phyloP scores from a whole-genome alignment of 2,113 vertebrate species.

The Sceloporus tristichus region DNA sequence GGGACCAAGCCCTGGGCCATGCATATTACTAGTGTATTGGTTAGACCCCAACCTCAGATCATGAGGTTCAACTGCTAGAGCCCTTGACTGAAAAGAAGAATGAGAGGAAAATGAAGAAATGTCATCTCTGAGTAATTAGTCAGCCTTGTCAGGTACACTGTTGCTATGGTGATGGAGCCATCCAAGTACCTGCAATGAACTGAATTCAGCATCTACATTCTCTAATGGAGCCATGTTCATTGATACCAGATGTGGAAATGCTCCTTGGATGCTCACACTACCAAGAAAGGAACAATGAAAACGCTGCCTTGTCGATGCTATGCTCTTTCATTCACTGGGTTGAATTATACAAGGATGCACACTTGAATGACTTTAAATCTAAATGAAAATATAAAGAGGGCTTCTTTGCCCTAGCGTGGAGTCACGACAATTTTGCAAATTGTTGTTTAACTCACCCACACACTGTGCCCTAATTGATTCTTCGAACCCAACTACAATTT shows the following conservation, averaged over 20 bases:
- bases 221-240: not conserved
- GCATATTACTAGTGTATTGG: not conserved
- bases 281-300: slow-evolving; percentile 51
- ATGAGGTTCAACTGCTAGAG: not conserved
- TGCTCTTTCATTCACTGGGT: slow-evolving; percentile 61
- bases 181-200: not conserved
- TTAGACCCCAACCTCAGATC: not conserved
- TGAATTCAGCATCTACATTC: not conserved
- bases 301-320: slow-evolving; percentile 64
- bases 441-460: slow-evolving; percentile 74
- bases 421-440: slow-evolving; percentile 71
- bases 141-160: not conserved
- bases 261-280: slow-evolving; percentile 28
- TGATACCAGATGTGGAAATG: slow-evolving; percentile 15
- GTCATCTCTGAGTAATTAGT: not conserved
- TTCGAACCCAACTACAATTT: slow-evolving; percentile 78
- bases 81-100: not conserved
- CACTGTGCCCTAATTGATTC: slow-evolving; percentile 80
- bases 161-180: not conserved
- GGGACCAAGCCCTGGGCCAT: not conserved
- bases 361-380: slow-evolving; percentile 79
- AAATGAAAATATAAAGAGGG: slow-evolving; percentile 74
- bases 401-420: slow-evolving; percentile 38
- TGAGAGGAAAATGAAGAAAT: not conserved
- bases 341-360: slow-evolving; percentile 75